phyloP scores from a whole-genome alignment of 2,113 vertebrate genomes.

The Brachionichthys hirsutus region DNA sequence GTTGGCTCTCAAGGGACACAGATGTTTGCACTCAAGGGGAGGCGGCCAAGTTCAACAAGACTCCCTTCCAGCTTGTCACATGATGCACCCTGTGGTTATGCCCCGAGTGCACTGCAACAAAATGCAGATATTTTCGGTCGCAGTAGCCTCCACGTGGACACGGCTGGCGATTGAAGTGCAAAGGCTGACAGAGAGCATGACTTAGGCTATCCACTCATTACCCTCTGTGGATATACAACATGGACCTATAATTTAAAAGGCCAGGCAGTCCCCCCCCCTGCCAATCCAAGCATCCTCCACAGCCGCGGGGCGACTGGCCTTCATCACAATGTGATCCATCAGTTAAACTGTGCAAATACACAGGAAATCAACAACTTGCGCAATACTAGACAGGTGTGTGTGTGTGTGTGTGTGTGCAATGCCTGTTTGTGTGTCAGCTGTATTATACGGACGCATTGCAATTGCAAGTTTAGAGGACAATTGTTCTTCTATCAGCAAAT shows the following conservation, averaged over 20 bases:
- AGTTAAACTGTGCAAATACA: constrained; percentile 42
- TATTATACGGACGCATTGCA: constrained; percentile 14
- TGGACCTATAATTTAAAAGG: constrained; percentile 61
- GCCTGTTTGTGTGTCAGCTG: constrained; percentile 19
- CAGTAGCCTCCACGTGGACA: constrained; percentile 54
- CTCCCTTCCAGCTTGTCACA: constrained; percentile 55
- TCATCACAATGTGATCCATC: constrained; percentile 35
- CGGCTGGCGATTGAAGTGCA: constrained; percentile 52
- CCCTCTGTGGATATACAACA: constrained; percentile 38
- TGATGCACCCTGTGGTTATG: constrained; percentile 49
- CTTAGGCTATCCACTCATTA: constrained; percentile 67
- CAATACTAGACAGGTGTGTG: not conserved
- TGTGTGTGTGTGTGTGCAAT: too few species aligned
- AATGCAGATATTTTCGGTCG: constrained; percentile 54
- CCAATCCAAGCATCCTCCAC: constrained; percentile 26
- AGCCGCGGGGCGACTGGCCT: constrained; percentile 39
- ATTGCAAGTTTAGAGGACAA: not conserved
- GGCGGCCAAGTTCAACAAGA: constrained; percentile 57
- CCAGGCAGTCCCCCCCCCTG: constrained; percentile 2
- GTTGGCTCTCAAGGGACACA: constrained; percentile 60
- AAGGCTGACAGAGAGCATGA: constrained; percentile 43
- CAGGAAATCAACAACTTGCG: constrained; percentile 41
- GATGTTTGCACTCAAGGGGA: constrained; percentile 58
- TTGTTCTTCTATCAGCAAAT: not conserved
- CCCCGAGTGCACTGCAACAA: constrained; percentile 49